phyloP scores from a whole-genome alignment of 2,113 vertebrate genomes.

The Sinosuthora webbiana region DNA sequence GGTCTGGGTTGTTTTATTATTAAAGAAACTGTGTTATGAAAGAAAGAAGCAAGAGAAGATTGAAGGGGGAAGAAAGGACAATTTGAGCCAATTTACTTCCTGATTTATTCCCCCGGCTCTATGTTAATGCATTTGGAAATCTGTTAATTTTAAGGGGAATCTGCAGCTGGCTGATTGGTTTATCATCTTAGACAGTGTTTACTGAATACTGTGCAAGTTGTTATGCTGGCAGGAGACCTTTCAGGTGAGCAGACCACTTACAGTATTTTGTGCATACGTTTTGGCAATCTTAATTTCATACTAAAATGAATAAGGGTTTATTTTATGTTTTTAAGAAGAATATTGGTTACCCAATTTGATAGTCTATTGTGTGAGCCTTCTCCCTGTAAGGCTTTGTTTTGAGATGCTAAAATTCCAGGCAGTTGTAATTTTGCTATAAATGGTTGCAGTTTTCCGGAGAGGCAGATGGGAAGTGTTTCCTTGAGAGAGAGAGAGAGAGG shows the following conservation, averaged over 20 bases:
- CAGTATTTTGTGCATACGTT: not conserved
- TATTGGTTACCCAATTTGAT: not conserved
- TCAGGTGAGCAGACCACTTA: not conserved
- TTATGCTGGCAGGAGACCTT: not conserved
- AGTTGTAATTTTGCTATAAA: slow-evolving; percentile 16
- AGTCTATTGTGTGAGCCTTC: not conserved
- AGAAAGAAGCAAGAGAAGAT: not conserved
- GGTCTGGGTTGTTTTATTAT: not conserved
- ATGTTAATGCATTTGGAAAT: not conserved
- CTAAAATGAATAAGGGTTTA: not conserved
- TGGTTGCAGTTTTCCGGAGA: not conserved
- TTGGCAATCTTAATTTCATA: not conserved
- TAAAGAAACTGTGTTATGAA: not conserved
- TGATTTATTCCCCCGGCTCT: not conserved
- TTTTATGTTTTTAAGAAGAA: not conserved
- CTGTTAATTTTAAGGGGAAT: not conserved
- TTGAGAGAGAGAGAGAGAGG: slow-evolving; percentile 1
- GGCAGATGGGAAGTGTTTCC: slow-evolving; percentile 12
- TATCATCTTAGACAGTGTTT: not conserved
- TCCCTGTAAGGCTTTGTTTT: not conserved
- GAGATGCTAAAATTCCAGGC: not conserved
- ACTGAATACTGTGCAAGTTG: not conserved
- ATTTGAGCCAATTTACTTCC: not conserved
- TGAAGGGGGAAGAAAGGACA: not conserved
- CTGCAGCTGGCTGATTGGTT: not conserved